Base-by-base conservation (phyloP, 2,888 invertebrate genomes). In the Andricus curvator region DNA sequence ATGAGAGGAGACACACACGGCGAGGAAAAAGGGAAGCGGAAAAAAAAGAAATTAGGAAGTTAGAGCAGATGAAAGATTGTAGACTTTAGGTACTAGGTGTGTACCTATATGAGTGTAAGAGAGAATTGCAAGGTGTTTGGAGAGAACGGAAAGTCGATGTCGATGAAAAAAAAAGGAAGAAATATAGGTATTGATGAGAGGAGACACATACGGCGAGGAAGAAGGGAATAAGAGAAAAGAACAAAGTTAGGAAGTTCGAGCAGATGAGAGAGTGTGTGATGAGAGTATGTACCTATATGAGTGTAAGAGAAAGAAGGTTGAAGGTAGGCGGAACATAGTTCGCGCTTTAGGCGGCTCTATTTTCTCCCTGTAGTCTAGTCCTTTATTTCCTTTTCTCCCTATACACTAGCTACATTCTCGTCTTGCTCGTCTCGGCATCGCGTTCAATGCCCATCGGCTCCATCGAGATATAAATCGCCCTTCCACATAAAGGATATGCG, bases 391-490 rank as follows among this genome's bases (percentile, higher is more conserved):
- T 70, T 70, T 70, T 51, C 70, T 48, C 20, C 70, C 70, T 70
- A 70, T 29, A 29, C 20, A 37, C 37, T 37, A 22, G 11, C 25
- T 41, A 9, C 22, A 25, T 48, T 68, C 48, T 74, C 62, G 62
- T 13, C 74, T 74, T 33, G 29, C 74, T 70, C 48, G 74, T 74
- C 74, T 74, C 70, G 20, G 20, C 33, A 17, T 51, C 33, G 74
- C 74, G 74, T 74, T 74, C 74, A 74, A 56, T 74, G 74, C 74
- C 74, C 74, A 74, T 74, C 74, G 74, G 74, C 74, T 74, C 29
- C 56, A 74, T 11, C 33, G 33, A 74, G 74, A 74, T 74, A 74
- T 74, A 74, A 74, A 74, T 74, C 56, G 56, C 56, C 70, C 70
- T 29, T 51, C 33, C 70, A 56, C 70, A 74, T 74, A 51, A 74